Evolutionary conservation across 2,888 invertebrate genomes (phyloP).

Genomic region (Sussaba pulchella): DNA sequence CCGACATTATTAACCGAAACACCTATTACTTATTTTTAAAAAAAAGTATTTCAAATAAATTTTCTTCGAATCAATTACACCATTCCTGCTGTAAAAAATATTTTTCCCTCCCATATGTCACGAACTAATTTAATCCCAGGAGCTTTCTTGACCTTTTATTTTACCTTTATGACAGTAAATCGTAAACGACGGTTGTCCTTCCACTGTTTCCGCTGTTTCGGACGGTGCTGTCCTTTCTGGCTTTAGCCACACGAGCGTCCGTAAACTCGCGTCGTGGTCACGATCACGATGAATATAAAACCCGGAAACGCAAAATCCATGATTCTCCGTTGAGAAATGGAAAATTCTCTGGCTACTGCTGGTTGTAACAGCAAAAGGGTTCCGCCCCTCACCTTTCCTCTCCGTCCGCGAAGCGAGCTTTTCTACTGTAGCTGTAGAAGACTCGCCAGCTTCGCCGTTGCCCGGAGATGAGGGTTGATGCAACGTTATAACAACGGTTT

Average conservation of each 20-base stretch:
- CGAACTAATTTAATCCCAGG: background rate
- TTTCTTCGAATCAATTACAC: background rate
- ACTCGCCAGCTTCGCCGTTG: background rate
- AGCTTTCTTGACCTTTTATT: no score
- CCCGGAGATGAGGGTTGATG: constrained; percentile 3
- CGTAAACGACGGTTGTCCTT: background rate
- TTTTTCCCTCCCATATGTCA: background rate
- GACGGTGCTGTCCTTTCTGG: no score
- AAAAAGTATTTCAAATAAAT: no score
- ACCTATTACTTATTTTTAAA: no score
- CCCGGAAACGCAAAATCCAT: background rate
- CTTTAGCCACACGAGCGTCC: background rate
- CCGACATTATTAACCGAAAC: no score
- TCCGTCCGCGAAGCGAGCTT: background rate
- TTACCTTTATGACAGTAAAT: constrained; percentile 4
- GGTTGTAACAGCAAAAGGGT: background rate
- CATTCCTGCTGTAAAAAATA: background rate
- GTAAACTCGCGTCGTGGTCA: constrained; percentile 14
- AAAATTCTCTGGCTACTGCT: background rate
- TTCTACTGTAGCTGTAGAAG: background rate
- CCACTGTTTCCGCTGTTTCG: no score
- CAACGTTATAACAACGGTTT: background rate
- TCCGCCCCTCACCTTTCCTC: no score
- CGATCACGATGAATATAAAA: constrained; percentile 10
- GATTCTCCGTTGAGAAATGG: background rate